Evolutionary conservation across 2,113 vertebrate genomes (phyloP), one percentile per base, ranked within the genome.

Genomic region (Paradoxurus hermaphroditus): DNA sequence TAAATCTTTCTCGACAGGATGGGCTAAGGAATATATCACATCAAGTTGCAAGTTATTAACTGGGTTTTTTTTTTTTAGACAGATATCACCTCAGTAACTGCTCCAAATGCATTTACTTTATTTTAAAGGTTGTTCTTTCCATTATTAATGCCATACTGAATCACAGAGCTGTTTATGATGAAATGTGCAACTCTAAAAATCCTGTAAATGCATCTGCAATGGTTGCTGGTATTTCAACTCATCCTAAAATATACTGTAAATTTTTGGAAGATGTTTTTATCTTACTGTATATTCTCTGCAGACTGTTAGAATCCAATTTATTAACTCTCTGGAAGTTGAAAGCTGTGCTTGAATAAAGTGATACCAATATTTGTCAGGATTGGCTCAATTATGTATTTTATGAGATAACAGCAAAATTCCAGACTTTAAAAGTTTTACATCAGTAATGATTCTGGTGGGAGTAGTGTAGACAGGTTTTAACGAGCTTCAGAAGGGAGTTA

Each of bases 41-140:
- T 59, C 95, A 97, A 89, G 56, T 93, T n/a, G 1, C 72, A 90
- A 68, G 95, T 91, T 97, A 95, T 96, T 95, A 96, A 88, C 97
- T 90, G 95, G 68, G 53, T 46, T 94, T 98, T 96, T 94, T 72
- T 73, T 94, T 96, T 94, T 91, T 65, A 91, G 44, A 95, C 89
- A 95, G 65, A 95, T 92, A 96, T 81, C 92, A 97, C 97, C 95
- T 97, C 91, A 92, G 95, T 70, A 78, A 96, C 46, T 75, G 68
- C 11, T 98, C 46, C 46, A 95, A 97, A 87, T 87, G 75, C 16
- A 94, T 77, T 92, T 87, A 96, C 82, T 98, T 98, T 97, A 97
- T 97, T 98, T 98, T 98, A 97, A 97, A 98, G 94, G 86, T 97
- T 94, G 96, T 31, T 8, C 10, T 94, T 98, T 98, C 97, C 88